Conservation (phyloP, 2,113 vertebrate genomes). For the Thinocorus orbignyianus region DNA sequence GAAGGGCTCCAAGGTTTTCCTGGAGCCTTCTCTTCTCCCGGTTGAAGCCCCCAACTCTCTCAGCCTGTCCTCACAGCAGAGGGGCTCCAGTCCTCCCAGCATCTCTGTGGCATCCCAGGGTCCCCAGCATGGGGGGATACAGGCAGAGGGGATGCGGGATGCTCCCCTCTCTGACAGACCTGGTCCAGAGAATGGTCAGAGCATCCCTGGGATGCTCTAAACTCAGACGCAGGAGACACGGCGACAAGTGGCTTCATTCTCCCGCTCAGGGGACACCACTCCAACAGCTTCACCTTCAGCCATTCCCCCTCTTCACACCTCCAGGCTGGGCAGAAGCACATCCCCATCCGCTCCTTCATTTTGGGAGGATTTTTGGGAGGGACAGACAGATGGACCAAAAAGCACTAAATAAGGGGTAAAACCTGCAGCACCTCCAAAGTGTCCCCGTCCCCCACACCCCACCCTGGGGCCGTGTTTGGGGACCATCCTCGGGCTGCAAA, state of each 20-base stretch:
- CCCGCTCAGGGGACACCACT: accelerated
- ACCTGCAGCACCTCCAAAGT: background rate
- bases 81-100: too few species aligned
- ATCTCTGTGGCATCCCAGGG: accelerated
- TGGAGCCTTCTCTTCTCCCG: too few species aligned
- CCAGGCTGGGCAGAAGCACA: accelerated
- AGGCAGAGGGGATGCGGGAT: background rate
- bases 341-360: background rate
- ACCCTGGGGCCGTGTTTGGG: background rate
- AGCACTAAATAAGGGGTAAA: background rate
- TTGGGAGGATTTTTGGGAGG: background rate
- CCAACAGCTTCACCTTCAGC: background rate
- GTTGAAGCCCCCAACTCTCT: too few species aligned
- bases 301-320: background rate
- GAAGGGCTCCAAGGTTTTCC: too few species aligned
- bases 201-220: too few species aligned
- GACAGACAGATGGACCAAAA: too few species aligned
- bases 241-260: too few species aligned
- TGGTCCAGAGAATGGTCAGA: background rate
- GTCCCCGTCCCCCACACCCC: too few species aligned
- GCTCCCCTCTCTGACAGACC: accelerated
- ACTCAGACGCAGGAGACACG: too few species aligned
- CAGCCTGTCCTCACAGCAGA: too few species aligned
- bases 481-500: background rate
- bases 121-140: accelerated